These are phyloP conservation scores for Aleiodes alternator DNA, from an alignment of 2,888 invertebrate species.

Conservation along the genomic window DNA sequence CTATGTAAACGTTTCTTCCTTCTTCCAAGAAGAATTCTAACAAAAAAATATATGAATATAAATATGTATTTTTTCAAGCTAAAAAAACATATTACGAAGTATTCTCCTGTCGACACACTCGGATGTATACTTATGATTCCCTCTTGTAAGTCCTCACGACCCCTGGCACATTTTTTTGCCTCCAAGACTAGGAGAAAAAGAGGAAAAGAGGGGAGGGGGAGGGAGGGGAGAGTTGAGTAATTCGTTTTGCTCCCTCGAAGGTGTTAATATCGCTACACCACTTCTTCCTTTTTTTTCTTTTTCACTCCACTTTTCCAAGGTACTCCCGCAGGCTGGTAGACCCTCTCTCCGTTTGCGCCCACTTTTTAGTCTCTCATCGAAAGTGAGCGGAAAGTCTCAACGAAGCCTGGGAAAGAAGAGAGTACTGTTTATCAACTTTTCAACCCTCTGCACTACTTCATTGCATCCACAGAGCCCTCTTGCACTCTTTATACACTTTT, in stretches of 20 bases:
- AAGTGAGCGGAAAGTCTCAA: constrained; percentile 33
- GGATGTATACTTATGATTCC: constrained; percentile 1
- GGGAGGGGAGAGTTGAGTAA: constrained; percentile 42
- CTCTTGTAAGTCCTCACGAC: constrained; percentile 18
- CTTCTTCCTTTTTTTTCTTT: constrained; percentile 32
- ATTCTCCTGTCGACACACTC: constrained; percentile 15
- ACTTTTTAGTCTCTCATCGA: constrained; percentile 41
- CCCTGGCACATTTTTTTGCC: constrained; percentile 19
- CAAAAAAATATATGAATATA: constrained; percentile 2
- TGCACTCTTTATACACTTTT: constrained; percentile 16
- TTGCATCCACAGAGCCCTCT: constrained; percentile 20
- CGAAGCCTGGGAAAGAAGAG: constrained; percentile 16
- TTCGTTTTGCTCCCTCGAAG: constrained; percentile 54
- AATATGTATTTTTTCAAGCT: neutral
- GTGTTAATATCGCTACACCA: constrained; percentile 55
- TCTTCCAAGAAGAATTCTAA: neutral
- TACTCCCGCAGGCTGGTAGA: constrained; percentile 7
- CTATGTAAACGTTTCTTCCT: neutral
- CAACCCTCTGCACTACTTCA: constrained; percentile 34
- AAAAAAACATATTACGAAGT: neutral
- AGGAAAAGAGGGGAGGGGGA: neutral
- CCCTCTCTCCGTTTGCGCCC: neutral
- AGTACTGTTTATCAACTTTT: constrained; percentile 53
- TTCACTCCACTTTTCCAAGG: constrained; percentile 10
- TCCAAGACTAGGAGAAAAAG: neutral